Percentiles rank a stretch among this genome's conserved stretches.
Conservation (phyloP, 2,797 vertebrate species). For the Gymnocypris eckloni region DNA sequence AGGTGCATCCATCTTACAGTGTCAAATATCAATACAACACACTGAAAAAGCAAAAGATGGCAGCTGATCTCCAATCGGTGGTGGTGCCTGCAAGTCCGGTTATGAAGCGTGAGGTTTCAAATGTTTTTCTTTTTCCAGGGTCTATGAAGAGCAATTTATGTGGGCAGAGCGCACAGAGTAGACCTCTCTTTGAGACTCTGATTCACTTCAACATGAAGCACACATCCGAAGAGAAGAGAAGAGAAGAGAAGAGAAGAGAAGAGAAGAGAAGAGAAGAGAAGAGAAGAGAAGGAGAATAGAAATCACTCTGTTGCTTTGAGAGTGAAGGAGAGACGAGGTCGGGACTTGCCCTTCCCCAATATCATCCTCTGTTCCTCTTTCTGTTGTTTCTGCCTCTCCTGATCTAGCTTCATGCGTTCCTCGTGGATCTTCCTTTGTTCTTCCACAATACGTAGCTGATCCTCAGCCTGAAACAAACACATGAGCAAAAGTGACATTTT, state of each 20-base stretch:
- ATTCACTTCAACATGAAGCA: slow-evolving; percentile 58
- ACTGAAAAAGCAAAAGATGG: slow-evolving; percentile 55
- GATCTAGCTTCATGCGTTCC: slow-evolving; percentile 99
- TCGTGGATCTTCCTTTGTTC: slow-evolving; percentile 99
- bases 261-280: slow-evolving; percentile 55
- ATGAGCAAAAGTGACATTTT: background rate
- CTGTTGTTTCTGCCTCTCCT: slow-evolving; percentile 98
- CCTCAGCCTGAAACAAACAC: slow-evolving; percentile 86
- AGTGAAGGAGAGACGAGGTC: slow-evolving; percentile 97
- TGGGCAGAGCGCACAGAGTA: slow-evolving; percentile 31
- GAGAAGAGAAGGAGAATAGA: slow-evolving; percentile 61
- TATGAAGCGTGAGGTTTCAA: slow-evolving; percentile 24
- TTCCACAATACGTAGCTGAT: slow-evolving; percentile 99
- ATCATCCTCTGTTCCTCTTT: slow-evolving; percentile 99
- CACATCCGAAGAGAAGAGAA: slow-evolving; percentile 32
- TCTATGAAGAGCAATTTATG: slow-evolving; percentile 46
- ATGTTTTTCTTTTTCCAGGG: background rate
- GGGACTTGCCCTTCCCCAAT: slow-evolving; percentile 97
- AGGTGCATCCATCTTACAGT: slow-evolving; percentile 66
- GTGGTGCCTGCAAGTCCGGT: slow-evolving; percentile 42
- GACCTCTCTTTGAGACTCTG: slow-evolving; percentile 70
- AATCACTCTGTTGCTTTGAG: slow-evolving; percentile 94
- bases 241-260: background rate
- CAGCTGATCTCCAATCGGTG: slow-evolving; percentile 18
- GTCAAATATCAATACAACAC: slow-evolving; percentile 59